Evolutionary conservation across 1,140 invertebrate species (phyloP).

Genomic region (Macrosteles quadrilineatus): DNA sequence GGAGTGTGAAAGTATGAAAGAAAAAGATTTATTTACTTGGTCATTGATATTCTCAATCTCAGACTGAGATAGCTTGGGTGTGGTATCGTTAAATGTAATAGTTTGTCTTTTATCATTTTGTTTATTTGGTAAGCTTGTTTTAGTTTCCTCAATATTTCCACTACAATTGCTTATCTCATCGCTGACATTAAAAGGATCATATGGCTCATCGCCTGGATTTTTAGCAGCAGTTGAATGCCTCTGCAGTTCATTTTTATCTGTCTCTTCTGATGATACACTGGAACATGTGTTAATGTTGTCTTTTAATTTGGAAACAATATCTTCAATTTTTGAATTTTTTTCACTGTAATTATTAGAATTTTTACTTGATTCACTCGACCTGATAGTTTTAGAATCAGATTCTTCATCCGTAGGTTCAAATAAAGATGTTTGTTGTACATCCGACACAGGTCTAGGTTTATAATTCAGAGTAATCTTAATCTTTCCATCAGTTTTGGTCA

Average conservation of each 20-base stretch:
- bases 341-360: neutral
- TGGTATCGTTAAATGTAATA: neutral
- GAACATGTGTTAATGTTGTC: neutral
- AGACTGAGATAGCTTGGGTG: neutral
- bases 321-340: neutral
- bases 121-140: neutral
- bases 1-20: neutral
- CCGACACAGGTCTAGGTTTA: slow-evolving; percentile 3
- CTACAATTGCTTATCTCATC: neutral
- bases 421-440: neutral
- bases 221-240: neutral
- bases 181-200: slow-evolving; percentile 7
- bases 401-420: neutral
- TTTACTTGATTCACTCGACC: neutral
- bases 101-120: neutral
- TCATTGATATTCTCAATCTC: neutral
- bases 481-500: neutral
- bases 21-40: slow-evolving; percentile 4
- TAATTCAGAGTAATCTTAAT: slow-evolving; percentile 3
- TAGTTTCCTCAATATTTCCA: neutral
- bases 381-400: neutral
- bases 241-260: neutral
- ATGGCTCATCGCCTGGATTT: slow-evolving; percentile 2
- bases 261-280: neutral
- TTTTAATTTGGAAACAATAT: slow-evolving; percentile 5